Base-by-base conservation (phyloP, 2,113 vertebrate species). In the Taxidea taxus region DNA sequence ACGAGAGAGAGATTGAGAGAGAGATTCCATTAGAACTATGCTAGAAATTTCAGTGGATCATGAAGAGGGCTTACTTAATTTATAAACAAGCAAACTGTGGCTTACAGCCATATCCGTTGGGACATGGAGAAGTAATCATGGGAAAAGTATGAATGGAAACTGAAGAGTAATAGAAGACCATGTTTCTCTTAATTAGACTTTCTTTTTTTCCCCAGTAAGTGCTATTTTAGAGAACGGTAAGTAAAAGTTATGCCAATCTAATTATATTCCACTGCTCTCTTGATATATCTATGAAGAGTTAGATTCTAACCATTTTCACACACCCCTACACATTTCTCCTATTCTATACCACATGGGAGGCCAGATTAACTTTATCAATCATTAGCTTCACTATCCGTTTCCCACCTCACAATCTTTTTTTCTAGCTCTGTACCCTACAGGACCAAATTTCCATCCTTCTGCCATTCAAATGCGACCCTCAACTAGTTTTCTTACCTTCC, bases 401-500 rank as follows among this genome's bases (percentile, higher is more conserved):
- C 66, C 34, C 29, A 23, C 75, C 82, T 88, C 34, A 85, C 51
- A 90, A 77, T 68, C 2, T 27, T 77, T 89, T 94, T 34, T 34
- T 70, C 98, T 98, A 31, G 9, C 49, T 54, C 6, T 0, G 34
- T 39, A 44, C 66, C 10, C 37, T 74, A 2, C 14, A 68, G 44
- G 11, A 85, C 13, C 56, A 95, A 44, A 77, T 83, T 27, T 64
- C 44, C 8, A 16, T 72, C 7, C 3, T 37, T 66, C 20, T 34
- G 15, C 23, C 29, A 42, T 85, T 90, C 58, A 93, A 8, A 68
- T 72, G 34, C 82, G 49, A 77, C 7, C 62, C 58, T 1, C 11
- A 25, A 42, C 23, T 98, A 95, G 37, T 98, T 98, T 97, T 99
- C 98, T 98, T 96, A 97, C 97, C 98, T 72, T 98, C 97, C 6